Conservation (phyloP, 2,888 invertebrate genomes). For the Tridacna gigas region DNA sequence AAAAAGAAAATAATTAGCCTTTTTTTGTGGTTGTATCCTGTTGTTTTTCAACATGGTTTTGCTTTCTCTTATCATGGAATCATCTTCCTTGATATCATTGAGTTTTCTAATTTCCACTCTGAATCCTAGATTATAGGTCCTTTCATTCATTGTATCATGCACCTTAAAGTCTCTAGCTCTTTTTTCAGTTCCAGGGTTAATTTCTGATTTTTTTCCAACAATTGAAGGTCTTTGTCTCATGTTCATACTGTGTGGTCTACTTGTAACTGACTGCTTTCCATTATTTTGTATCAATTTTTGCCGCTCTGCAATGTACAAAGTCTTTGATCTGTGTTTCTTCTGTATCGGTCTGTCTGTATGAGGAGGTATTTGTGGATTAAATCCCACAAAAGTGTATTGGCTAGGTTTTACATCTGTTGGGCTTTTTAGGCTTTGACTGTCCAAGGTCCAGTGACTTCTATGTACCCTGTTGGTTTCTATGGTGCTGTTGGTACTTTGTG, state of each 20-base stretch:
- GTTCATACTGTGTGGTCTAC: background rate
- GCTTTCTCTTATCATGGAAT: background rate
- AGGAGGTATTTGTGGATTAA: constrained; percentile 2
- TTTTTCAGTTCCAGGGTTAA: background rate
- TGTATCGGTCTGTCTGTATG: background rate
- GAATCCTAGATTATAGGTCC: background rate
- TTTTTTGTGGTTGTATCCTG: background rate
- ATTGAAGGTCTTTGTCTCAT: background rate
- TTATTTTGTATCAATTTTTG: background rate
- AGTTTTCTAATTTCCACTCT: constrained; percentile 22
- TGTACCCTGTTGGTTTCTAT: constrained; percentile 6
- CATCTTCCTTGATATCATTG: constrained; percentile 12
- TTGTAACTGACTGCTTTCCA: background rate
- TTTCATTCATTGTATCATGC: background rate
- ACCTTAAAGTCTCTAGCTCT: background rate
- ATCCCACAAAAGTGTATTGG: constrained; percentile 13
- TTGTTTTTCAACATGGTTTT: background rate
- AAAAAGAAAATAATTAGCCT: background rate
- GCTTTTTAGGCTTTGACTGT: constrained; percentile 16
- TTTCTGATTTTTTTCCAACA: background rate
- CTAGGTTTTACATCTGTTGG: constrained; percentile 23
- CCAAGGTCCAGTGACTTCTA: constrained; percentile 22
- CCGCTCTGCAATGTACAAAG: constrained; percentile 7
- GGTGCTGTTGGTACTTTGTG: background rate
- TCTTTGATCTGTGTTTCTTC: constrained; percentile 8